A percentile compares a stretch with the other conserved stretches of the same genome.
Conservation (phyloP, 2,797 vertebrate genomes). For the Limnodromus scolopaceus region DNA sequence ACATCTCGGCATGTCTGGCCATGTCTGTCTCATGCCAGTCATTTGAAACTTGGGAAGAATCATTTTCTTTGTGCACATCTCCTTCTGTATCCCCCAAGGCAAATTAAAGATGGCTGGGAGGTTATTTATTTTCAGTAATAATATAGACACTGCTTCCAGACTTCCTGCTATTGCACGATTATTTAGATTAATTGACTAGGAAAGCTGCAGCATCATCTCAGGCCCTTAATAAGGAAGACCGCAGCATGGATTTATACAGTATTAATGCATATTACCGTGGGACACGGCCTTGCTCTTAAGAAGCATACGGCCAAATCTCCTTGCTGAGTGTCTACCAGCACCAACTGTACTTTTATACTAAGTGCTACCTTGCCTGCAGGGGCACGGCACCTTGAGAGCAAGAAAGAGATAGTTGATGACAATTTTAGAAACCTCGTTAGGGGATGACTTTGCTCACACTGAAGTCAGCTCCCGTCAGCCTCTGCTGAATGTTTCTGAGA, state of each 20-base stretch:
- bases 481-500: background rate
- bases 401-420: background rate
- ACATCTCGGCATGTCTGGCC: background rate
- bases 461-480: background rate
- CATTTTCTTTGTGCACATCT: slow-evolving; percentile 1
- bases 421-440: background rate
- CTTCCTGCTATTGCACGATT: slow-evolving; percentile 56
- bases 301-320: background rate
- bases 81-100: slow-evolving; percentile 27
- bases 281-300: background rate
- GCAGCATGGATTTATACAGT: background rate
- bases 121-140: slow-evolving; percentile 56
- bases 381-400: background rate
- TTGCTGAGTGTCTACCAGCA: background rate
- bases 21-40: background rate
- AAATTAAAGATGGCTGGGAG: slow-evolving; percentile 44
- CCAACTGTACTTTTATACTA: background rate
- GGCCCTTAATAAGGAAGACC: slow-evolving; percentile 31
- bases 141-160: slow-evolving; percentile 43
- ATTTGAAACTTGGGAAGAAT: slow-evolving; percentile 17
- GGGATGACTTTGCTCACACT: background rate
- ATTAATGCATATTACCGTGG: background rate
- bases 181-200: slow-evolving; percentile 58
- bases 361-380: background rate
- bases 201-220: slow-evolving; percentile 52